Percentiles rank a stretch among this genome's conserved stretches.
These are phyloP conservation scores for Chelonus insularis DNA, from an alignment of 1,140 invertebrate genomes.

Conservation along the genomic window DNA sequence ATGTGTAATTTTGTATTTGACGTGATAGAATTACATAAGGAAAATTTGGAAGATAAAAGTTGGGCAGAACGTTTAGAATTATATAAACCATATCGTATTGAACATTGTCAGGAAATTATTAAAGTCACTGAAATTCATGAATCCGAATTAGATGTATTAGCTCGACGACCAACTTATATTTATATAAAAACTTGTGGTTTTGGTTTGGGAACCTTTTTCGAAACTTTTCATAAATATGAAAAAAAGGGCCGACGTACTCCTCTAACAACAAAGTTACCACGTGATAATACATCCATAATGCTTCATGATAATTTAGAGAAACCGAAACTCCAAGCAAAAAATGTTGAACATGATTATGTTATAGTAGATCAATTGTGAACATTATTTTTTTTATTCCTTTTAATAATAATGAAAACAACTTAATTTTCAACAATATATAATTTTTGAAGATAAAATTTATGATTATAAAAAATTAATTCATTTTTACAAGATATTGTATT, in stretches of 20 bases:
- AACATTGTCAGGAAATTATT: not conserved
- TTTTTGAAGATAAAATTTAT: too few species aligned
- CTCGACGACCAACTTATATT: not conserved
- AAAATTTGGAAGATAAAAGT: constrained; percentile 1
- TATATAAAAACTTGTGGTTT: not conserved
- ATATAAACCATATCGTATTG: not conserved
- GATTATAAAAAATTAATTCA: too few species aligned
- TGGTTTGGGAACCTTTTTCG: not conserved
- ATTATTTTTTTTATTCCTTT: too few species aligned
- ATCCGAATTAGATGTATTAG: not conserved
- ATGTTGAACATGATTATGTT: too few species aligned
- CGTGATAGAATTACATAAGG: not conserved
- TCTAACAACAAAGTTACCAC: not conserved
- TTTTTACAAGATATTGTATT: too few species aligned
- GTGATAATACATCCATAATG: not conserved
- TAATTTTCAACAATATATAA: too few species aligned
- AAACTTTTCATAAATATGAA: not conserved
- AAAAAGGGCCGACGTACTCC: not conserved
- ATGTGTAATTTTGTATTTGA: not conserved
- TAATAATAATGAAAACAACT: too few species aligned
- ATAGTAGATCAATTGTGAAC: too few species aligned
- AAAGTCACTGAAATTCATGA: not conserved
- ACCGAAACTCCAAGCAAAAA: not conserved
- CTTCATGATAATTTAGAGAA: not conserved
- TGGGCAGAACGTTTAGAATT: not conserved